Conservation (phyloP, 2,888 invertebrate genomes). For the Zelleria hepariella region DNA sequence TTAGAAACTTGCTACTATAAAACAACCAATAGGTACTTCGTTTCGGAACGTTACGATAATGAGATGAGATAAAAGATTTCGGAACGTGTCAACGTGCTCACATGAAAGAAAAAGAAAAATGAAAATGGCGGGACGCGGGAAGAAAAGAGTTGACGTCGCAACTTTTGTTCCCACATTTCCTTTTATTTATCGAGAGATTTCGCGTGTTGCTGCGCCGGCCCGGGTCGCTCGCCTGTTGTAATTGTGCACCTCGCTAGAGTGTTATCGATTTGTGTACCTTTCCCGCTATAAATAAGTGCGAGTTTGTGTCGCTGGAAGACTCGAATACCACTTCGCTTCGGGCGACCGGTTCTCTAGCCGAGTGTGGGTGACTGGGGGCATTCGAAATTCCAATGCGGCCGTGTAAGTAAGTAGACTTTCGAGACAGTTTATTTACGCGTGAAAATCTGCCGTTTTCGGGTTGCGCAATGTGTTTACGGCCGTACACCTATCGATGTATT, state of each 20-base stretch:
- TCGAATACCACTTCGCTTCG: constrained; percentile 13
- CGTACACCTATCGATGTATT: constrained; percentile 17
- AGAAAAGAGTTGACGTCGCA: constrained; percentile 13
- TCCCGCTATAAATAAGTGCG: constrained; percentile 62
- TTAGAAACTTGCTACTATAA: not conserved
- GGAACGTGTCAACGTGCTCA: constrained; percentile 21
- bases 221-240: constrained; percentile 16
- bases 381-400: constrained; percentile 35
- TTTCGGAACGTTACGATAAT: not conserved
- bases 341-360: constrained; percentile 53
- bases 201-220: constrained; percentile 24
- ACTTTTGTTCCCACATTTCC: constrained; percentile 15
- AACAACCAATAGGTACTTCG: not conserved
- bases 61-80: too few species aligned
- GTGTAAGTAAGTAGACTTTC: constrained; percentile 17
- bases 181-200: constrained; percentile 4
- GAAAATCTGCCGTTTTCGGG: constrained; percentile 22
- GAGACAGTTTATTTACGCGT: constrained; percentile 21
- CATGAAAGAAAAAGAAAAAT: too few species aligned
- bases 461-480: constrained; percentile 37
- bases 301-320: constrained; percentile 55
- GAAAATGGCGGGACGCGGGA: constrained; percentile 35
- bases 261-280: constrained; percentile 67
- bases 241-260: constrained; percentile 34
- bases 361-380: constrained; percentile 43